Evolutionary conservation across 2,797 vertebrate genomes (phyloP), one percentile per base, ranked within the genome.

Genomic region (Percopsis omiscomaycus): DNA sequence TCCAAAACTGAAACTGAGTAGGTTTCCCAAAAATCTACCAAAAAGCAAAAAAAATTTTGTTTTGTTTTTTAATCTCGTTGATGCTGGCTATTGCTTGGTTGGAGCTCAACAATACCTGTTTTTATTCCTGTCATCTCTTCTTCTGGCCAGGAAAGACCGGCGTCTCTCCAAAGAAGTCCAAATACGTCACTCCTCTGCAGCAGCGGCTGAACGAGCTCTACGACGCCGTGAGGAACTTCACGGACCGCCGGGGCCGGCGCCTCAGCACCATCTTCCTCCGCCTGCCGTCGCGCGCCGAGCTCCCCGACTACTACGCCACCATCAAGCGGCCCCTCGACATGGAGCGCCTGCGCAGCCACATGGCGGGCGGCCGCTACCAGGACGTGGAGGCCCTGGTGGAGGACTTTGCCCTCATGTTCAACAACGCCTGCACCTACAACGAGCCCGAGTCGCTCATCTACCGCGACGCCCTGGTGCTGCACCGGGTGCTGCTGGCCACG

Each of bases 391-490:
- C 95, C 3, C 92, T 99, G 91, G 95, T 96, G 61, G 98, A 99
- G 75, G 98, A 99, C 84, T 98, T 99, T 5, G 94, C 95, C 29
- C 94, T 98, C 84, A 99, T 99, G 98, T 99, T 99, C 89, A 98
- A 99, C 84, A 99, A 99, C 0, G 98, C 98, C 9, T 99, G 98
- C 83, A 98, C 96, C 0, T 99, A 99, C 78, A 99, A 99, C 0
- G 98, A 99, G 79, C 98, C 98, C 0, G 98, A 99, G 80, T 99
- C 98, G 48, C 90, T 99, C 71, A 99, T 99, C 86, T 99, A 99
- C 66, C 95, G 97, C 74, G 98, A 99, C 66, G 97, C 98, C 9
- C 88, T 99, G 37, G 92, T 99, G 66, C 89, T 99, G 45, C 98
- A 99, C 82, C 95, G 97, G 55, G 96, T 98, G 57, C 85, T 99